Percentiles rank a stretch among this genome's conserved stretches.
Conservation (phyloP, 2,888 invertebrate species). For the Macrostomum cliftonense region DNA sequence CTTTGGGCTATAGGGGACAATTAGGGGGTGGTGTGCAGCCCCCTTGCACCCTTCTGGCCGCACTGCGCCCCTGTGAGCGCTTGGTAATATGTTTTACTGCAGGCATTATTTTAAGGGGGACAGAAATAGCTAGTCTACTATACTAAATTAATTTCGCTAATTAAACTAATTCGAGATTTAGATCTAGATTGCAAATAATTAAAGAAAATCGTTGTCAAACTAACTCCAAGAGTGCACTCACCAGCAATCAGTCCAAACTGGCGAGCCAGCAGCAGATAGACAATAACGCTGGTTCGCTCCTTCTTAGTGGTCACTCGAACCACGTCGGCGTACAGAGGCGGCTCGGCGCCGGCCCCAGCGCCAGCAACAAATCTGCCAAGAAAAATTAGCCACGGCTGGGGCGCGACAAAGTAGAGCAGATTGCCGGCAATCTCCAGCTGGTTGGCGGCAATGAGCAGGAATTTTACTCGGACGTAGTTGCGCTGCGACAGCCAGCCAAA, state of each 20-base stretch:
- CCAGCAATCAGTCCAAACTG: slow-evolving; percentile 7
- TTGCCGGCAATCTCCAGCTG: slow-evolving; percentile 10
- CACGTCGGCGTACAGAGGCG: slow-evolving; percentile 8
- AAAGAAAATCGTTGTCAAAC: no score
- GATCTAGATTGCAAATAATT: no score
- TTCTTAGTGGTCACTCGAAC: slow-evolving; percentile 6
- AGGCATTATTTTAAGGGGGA: no score
- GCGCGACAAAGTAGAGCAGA: slow-evolving; percentile 6
- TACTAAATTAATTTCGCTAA: no score
- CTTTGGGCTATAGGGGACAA: no score
- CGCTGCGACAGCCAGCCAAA: slow-evolving; percentile 15
- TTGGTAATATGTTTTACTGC: no score
- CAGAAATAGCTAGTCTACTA: no score
- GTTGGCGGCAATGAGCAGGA: slow-evolving; percentile 5
- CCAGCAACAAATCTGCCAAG: slow-evolving; percentile 8
- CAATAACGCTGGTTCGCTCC: slow-evolving; percentile 6
- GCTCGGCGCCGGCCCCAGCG: slow-evolving; percentile 7
- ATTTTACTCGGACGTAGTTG: slow-evolving; percentile 5
- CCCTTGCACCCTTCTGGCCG: no score
- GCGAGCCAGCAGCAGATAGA: slow-evolving; percentile 3
- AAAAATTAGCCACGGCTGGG: slow-evolving; percentile 6
- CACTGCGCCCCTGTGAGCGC: no score
- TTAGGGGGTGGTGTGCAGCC: no score
- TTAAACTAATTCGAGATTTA: no score
- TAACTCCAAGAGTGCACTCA: no score